Base-by-base conservation (phyloP, 2,797 vertebrate species). In the Malurus splendens region DNA sequence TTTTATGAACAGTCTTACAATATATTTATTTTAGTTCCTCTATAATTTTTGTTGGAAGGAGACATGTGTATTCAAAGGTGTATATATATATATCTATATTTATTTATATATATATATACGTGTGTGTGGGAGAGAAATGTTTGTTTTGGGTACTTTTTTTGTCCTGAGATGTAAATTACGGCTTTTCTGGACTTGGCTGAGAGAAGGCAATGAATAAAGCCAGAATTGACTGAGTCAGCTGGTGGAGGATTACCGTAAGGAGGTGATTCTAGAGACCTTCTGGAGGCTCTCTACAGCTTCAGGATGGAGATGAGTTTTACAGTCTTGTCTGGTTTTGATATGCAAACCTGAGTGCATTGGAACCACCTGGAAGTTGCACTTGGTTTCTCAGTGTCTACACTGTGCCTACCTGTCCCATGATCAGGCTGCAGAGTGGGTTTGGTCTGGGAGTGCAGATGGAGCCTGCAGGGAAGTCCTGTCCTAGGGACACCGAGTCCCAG, bases 1-100 rank as follows among this genome's bases (percentile, higher is more conserved):
- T 70, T 95, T 93, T 73, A 77, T 87, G 54, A 93, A 81, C 57
- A 86, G 71, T 27, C 86, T 92, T 59, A 52, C 57, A 48, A 80
- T 89, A 36, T 92, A 83, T 82, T 93, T 93, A 82, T 84, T 93
- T 93, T 92, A 82, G 70, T 90, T 72, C 38, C 75, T 77, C 89
- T 94, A 1, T 94, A 94, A 91, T 93, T 95, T 95, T 88, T 82
- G 39, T 65, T 80, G 77, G 44, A 75, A 80, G 45, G 59, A 78
- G 65, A 23, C 9, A 30, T 79, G 12, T 82, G 52, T 85, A 25
- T 89, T 76, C 36, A 68, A 28, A 80, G 57, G n/a, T 76, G 20
- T 41, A 33, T 61, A 18, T 9, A 4, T 41, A 3, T 41, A 2
- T 38, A 32, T 32, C 32, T 32, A 32, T 32, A 32, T 32, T 32